Evolutionary conservation across 1,140 invertebrate species (phyloP).

Genomic region (Polyergus mexicanus): DNA sequence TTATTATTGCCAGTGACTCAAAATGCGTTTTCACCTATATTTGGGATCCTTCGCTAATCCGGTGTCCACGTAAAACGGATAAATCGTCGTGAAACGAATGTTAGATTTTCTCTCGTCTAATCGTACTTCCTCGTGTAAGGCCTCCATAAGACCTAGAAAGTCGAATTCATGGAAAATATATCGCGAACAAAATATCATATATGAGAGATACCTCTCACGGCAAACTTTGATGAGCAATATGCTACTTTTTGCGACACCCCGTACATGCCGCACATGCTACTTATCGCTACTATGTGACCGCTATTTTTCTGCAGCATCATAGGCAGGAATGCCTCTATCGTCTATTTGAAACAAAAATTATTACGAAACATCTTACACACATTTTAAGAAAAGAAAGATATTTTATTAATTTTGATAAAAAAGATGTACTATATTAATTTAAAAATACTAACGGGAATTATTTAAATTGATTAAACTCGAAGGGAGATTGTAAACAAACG

Average conservation of each 20-base stretch:
- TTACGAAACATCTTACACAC: neutral
- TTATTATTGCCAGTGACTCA: neutral
- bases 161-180: neutral
- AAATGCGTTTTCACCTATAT: constrained; percentile 75
- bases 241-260: constrained; percentile 94
- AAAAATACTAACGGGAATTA: neutral
- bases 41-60: constrained; percentile 78
- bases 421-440: neutral
- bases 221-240: constrained; percentile 97
- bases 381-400: neutral
- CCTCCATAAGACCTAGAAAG: constrained; percentile 79
- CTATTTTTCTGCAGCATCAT: constrained; percentile 94
- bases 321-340: constrained; percentile 92
- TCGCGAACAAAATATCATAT: neutral
- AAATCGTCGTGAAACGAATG: constrained; percentile 80
- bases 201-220: constrained; percentile 90
- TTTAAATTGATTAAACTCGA: neutral
- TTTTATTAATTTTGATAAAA: neutral
- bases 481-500: neutral
- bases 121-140: constrained; percentile 78
- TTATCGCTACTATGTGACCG: constrained; percentile 97
- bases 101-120: constrained; percentile 47
- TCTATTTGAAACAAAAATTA: constrained; percentile 85
- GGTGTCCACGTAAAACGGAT: constrained; percentile 81
- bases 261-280: constrained; percentile 95